These are phyloP conservation scores for Sebastes minor DNA, from an alignment of 2,797 vertebrate species.

Conservation along the genomic window DNA sequence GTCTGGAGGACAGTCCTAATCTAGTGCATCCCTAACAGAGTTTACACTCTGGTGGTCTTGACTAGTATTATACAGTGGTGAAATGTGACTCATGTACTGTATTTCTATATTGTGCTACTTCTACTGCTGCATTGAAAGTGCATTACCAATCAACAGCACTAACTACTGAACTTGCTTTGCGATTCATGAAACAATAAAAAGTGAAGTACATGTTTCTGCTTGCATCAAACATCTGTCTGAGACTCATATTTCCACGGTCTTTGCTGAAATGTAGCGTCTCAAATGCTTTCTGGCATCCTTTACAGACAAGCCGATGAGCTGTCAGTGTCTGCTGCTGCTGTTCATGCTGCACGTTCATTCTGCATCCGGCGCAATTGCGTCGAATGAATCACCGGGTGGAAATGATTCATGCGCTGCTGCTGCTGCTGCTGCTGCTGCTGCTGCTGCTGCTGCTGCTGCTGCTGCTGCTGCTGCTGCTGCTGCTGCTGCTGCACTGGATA, in stretches of 20 bases:
- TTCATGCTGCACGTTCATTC: too few species aligned
- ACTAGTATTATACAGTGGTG: too few species aligned
- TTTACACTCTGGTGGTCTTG: too few species aligned
- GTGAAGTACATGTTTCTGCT: neutral
- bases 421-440: neutral
- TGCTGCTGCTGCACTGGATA: neutral
- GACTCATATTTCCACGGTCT: neutral
- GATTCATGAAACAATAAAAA: neutral
- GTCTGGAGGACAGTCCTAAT: too few species aligned
- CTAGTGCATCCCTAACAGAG: too few species aligned
- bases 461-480: too few species aligned
- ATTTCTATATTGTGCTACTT: too few species aligned
- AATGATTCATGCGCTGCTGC: neutral
- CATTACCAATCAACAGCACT: neutral
- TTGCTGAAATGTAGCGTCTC: neutral
- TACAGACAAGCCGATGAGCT: neutral
- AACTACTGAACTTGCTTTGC: neutral
- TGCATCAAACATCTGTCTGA: neutral
- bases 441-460: too few species aligned
- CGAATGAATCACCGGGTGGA: neutral
- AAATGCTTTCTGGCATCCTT: neutral
- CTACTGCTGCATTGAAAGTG: neutral
- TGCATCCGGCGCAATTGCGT: too few species aligned
- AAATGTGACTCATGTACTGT: too few species aligned
- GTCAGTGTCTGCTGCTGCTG: neutral